Evolutionary conservation across 2,888 invertebrate species (phyloP).

Genomic region (Anagyrus pseudococci): DNA sequence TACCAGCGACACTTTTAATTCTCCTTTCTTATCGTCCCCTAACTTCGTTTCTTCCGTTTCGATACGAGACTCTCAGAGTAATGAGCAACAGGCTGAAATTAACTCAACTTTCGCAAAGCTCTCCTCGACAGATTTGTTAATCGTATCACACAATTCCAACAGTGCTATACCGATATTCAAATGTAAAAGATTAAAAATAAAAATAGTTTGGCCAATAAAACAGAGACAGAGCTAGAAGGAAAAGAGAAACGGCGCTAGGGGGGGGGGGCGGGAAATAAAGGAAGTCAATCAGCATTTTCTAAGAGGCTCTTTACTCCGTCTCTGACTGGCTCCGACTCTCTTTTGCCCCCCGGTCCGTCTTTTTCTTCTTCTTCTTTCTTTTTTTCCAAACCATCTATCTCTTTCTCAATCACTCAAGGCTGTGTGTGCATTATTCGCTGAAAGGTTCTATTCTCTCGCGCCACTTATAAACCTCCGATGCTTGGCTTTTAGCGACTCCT

Average conservation of each 20-base stretch:
- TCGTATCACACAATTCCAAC: no score
- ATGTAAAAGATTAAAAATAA: background rate
- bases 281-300: conserved; percentile 54
- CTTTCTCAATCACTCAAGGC: conserved; percentile 31
- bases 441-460: conserved; percentile 39
- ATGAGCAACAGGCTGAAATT: background rate
- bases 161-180: background rate
- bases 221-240: background rate
- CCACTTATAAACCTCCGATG: conserved; percentile 38
- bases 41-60: background rate
- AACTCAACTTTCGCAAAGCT: background rate
- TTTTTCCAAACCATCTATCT: conserved; percentile 19
- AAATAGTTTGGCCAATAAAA: background rate
- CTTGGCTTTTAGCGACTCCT: conserved; percentile 32
- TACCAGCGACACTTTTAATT: conserved; percentile 50
- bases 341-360: conserved; percentile 12
- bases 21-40: conserved; percentile 25
- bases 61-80: background rate
- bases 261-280: background rate
- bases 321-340: conserved; percentile 9
- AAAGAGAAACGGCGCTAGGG: conserved; percentile 13
- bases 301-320: conserved; percentile 40
- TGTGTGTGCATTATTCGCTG: conserved; percentile 36
- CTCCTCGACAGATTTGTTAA: no score
- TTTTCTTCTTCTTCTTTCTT: conserved; percentile 31